A percentile compares a stretch with the other conserved stretches of the same genome.
These are phyloP conservation scores for Macquaria ambigua DNA, from an alignment of 2,113 vertebrate genomes.

Conservation along the genomic window DNA sequence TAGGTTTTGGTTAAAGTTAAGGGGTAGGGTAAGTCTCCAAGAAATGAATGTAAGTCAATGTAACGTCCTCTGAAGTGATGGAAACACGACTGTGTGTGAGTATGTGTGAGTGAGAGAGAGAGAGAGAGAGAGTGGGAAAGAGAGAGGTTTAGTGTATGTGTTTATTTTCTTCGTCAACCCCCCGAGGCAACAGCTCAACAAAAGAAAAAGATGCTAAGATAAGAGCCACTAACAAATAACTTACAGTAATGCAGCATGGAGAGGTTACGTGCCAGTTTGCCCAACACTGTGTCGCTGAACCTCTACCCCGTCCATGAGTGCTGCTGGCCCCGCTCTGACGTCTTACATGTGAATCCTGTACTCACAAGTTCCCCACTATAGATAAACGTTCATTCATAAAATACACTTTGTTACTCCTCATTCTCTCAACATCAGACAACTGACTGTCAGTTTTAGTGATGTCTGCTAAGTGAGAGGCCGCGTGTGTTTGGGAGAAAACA, in stretches of 20 bases:
- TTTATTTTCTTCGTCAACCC: conserved; percentile 37
- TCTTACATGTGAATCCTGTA: not conserved
- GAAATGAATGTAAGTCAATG: no score
- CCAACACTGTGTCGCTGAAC: not conserved
- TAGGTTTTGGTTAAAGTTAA: no score
- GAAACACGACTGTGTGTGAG: no score
- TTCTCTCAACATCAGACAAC: not conserved
- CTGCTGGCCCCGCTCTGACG: not conserved
- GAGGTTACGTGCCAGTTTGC: conserved; percentile 48
- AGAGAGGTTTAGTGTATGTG: conserved; percentile 31
- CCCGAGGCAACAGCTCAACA: conserved; percentile 28
- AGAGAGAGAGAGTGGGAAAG: not conserved
- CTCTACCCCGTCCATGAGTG: not conserved
- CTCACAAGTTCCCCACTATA: not conserved
- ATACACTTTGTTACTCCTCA: not conserved
- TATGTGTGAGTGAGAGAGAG: not conserved
- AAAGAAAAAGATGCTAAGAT: conserved; percentile 59
- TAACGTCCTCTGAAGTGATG: no score
- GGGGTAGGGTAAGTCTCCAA: no score
- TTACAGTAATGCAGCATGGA: conserved; percentile 23
- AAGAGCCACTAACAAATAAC: conserved; percentile 41
- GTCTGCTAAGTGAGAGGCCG: conserved; percentile 38
- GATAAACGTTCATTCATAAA: conserved; percentile 10
- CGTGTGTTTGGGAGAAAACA: conserved; percentile 67
- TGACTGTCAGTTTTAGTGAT: conserved; percentile 14